Conservation (phyloP, 92 coral and sea anemone species). For the Paramuricea clavata region DNA sequence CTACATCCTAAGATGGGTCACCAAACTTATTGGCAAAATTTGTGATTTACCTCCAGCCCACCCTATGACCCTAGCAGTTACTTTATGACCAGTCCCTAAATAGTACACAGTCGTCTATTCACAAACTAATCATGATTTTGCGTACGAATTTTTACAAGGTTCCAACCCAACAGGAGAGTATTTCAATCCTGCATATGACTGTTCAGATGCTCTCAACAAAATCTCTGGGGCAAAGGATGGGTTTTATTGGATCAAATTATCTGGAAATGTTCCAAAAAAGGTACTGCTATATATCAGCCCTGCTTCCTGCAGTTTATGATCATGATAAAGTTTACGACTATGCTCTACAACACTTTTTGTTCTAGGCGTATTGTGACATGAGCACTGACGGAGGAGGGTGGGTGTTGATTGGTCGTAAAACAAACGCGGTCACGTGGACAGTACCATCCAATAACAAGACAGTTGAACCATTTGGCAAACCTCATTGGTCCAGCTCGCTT, state of each 20-base stretch:
- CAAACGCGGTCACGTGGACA: background rate
- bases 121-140: no score
- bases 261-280: background rate
- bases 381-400: background rate
- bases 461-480: background rate
- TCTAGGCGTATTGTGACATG: background rate
- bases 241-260: background rate
- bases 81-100: no score
- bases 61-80: no score
- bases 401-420: background rate
- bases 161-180: constrained; percentile 9
- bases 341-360: background rate
- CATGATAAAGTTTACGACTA: no score
- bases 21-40: no score
- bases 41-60: no score
- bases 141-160: background rate
- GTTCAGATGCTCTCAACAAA: background rate
- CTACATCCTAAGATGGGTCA: no score
- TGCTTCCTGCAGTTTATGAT: background rate
- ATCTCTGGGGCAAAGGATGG: background rate
- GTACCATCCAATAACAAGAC: background rate
- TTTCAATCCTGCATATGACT: constrained; percentile 15
- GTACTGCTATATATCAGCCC: background rate
- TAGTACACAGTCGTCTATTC: no score
- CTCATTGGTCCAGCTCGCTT: background rate